Percentiles rank a stretch among this genome's conserved stretches.
Conservation (phyloP, 35 echinoderm and acorn worm genomes). For the Heliocidaris tuberculata region DNA sequence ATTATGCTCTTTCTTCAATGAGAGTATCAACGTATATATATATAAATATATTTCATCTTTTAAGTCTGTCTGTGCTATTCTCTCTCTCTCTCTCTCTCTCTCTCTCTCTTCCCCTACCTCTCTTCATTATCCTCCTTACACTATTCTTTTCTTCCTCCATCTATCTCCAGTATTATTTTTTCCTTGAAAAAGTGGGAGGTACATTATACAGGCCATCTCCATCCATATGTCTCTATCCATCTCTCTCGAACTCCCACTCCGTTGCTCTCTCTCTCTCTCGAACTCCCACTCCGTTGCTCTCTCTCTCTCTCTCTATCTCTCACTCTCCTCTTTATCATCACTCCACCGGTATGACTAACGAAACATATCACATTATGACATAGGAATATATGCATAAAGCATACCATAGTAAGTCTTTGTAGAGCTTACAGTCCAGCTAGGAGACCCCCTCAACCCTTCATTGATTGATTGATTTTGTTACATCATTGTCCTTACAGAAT, state of each 20-base stretch:
- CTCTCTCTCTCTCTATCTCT: too few species aligned
- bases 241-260: neutral
- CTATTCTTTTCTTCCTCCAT: neutral
- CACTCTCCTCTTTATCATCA: too few species aligned
- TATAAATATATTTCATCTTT: neutral
- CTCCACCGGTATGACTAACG: too few species aligned
- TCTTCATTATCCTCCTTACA: neutral
- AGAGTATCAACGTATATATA: too few species aligned
- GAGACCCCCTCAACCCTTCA: neutral
- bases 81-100: neutral
- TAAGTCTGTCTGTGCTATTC: neutral
- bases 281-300: neutral
- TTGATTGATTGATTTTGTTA: conserved; percentile 19
- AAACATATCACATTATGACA: neutral
- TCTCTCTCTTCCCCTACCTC: neutral
- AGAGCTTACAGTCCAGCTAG: neutral
- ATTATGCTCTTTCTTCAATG: too few species aligned
- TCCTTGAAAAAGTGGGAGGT: too few species aligned
- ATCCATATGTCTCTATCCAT: neutral
- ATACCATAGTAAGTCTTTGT: neutral
- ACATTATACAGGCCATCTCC: neutral
- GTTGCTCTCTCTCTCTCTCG: neutral
- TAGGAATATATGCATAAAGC: neutral
- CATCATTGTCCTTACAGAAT: neutral
- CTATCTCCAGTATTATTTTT: neutral